Base-by-base conservation (phyloP, 2,113 vertebrate genomes). In the Hymenochirus boettgeri region DNA sequence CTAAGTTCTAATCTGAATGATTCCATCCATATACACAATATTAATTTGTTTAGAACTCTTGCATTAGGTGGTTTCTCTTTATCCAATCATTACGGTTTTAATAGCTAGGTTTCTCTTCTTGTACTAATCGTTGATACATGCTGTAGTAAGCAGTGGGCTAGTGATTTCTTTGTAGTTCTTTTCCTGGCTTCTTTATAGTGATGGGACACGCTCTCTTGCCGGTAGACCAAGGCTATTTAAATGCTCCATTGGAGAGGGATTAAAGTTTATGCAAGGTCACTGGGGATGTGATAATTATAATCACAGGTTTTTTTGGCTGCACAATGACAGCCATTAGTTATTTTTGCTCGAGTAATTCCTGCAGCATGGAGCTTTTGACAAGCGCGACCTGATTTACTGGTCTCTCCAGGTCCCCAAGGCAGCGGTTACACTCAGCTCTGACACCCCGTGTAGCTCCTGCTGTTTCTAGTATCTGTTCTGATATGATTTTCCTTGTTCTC, bases 241-340 rank as follows among this genome's bases (percentile, higher is more conserved):
- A 98, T 98, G 96, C 95, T 99, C 93, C 96, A 96, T 97, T 99
- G 96, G 94, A 98, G 93, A 98, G 95, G 91, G 94, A 99, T 98
- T 97, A 99, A 97, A 97, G 96, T 99, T 99, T 98, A 97, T 97
- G 94, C 96, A 98, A 99, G 96, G 96, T 99, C 96, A 99, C 92
- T 88, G 94, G 92, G 94, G 96, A 96, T 97, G 96, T 97, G 95
- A 97, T 98, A 96, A 98, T 98, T 98, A 98, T 99, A 99, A 99
- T 98, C 96, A 97, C 94, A 98, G 94, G 92, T 94, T 97, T n/a
- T n/a, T 97, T 96, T 95, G 94, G 93, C 95, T 94, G 89, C 90
- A 90, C 96, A 97, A 95, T 98, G 96, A 97, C 92, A 94, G 94
- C 93, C 96, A 98, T 99, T 99, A 95, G 94, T 99, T 99, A 99